Base-by-base conservation (phyloP, 2,113 vertebrate species). In the Nannospalax galili region DNA sequence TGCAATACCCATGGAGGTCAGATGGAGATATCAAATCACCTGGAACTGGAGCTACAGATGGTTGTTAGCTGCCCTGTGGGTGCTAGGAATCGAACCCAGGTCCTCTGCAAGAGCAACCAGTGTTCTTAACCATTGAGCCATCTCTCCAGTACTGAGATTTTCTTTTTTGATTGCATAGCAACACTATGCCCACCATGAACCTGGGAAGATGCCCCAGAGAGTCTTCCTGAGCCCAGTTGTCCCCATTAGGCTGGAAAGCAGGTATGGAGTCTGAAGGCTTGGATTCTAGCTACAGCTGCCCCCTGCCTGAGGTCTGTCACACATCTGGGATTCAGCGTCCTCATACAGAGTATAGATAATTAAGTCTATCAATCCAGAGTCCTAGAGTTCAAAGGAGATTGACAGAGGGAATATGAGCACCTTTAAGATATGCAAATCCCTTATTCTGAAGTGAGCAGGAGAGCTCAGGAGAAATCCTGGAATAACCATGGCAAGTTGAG, bases 151-250 rank as follows among this genome's bases (percentile, higher is more conserved):
- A n/a, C n/a, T n/a, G n/a, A 52, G 48, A 52, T 52, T 52, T 52
- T 84, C 24, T 1, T 88, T 30, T 60, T 56, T 62, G 75, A 24
- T 24, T 65, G 1, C 16, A 20, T 19, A 26, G 32, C 56, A 70
- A 30, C 32, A 45, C 0, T 30, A 9, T 37, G 7, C 12, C 12
- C 1, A 17, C 22, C 8, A 7, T 1, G 35, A 79, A 16, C 1
- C 37, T 40, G 32, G 35, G 32, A 52, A 65, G 19, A 35, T 28
- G 37, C 45, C 28, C n/a, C 37, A 52, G 48, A 52, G 6, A 16
- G 11, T 42, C 19, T 35, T 69, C 48, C 45, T 7, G 30, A 69
- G 22, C 26, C 69, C 2, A 52, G 3, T 1, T 45, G 42, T 3
- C 64, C n/a, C 0, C 15, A 19, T n/a, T 9, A 60, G 48, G 8